A percentile compares a stretch with the other conserved stretches of the same genome.
These are phyloP conservation scores for Armadillidium nasatum DNA, from an alignment of 1,140 invertebrate species.

Conservation along the genomic window DNA sequence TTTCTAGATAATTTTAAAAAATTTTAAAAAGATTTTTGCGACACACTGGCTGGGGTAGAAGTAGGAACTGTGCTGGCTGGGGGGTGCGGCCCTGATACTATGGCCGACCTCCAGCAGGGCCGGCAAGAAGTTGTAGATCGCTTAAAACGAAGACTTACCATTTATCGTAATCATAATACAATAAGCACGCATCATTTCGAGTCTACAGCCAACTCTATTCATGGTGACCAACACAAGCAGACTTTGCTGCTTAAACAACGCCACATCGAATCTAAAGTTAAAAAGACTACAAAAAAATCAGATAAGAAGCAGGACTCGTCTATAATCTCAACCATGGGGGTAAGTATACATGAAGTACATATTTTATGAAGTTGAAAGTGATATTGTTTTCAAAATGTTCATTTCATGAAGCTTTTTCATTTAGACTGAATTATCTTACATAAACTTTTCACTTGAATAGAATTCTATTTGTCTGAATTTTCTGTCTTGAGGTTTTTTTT, in stretches of 20 bases:
- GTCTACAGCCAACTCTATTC: background rate
- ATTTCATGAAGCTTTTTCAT: too few relatives aligned
- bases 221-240: slow-evolving; percentile 9
- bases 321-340: background rate
- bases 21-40: background rate
- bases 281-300: background rate
- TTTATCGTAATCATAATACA: background rate
- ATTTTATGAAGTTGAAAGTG: too few relatives aligned
- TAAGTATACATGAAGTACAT: background rate
- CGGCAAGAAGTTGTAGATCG: slow-evolving; percentile 4
- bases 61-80: slow-evolving; percentile 1
- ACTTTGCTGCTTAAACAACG: background rate
- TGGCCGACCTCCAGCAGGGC: slow-evolving; percentile 1
- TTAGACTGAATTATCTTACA: too few relatives aligned
- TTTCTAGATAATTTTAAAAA: background rate
- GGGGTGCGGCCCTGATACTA: background rate
- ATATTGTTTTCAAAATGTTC: too few relatives aligned
- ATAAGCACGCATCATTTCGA: background rate
- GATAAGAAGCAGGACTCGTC: background rate
- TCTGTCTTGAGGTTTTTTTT: too few relatives aligned
- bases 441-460: too few relatives aligned
- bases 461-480: too few relatives aligned
- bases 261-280: slow-evolving; percentile 1
- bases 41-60: slow-evolving; percentile 1
- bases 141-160: background rate